phyloP scores from a whole-genome alignment of 2,888 invertebrate species.

The Agrochola circellaris region DNA sequence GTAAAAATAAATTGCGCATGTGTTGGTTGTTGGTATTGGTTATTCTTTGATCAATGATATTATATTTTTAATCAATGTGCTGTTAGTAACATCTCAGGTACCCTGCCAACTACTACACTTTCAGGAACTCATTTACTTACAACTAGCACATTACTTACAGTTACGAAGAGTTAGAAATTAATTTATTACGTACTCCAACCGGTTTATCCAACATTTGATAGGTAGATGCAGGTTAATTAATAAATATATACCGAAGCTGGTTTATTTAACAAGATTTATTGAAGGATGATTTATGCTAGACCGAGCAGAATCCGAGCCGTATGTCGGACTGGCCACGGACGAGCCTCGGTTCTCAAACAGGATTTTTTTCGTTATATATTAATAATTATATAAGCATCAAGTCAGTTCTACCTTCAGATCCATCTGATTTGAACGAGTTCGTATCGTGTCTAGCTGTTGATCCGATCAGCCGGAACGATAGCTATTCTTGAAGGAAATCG shows the following conservation, averaged over 20 bases:
- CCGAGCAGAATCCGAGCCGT: not conserved
- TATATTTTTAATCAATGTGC: not conserved
- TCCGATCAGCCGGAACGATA: not conserved
- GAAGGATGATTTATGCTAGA: not conserved
- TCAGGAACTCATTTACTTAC: slow-evolving; percentile 34
- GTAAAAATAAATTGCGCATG: not conserved
- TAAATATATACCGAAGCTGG: slow-evolving; percentile 20
- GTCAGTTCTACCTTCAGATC: not conserved
- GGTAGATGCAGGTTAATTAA: slow-evolving; percentile 45
- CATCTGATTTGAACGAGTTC: not conserved
- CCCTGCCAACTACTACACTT: not conserved
- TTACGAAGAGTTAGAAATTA: slow-evolving; percentile 39
- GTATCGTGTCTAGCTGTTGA: not conserved
- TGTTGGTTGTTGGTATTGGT: too few relatives aligned
- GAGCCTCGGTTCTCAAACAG: too few relatives aligned
- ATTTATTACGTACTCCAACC: slow-evolving; percentile 42
- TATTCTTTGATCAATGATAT: not conserved
- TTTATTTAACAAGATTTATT: slow-evolving; percentile 15
- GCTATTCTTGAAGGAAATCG: not conserved
- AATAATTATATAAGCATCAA: too few relatives aligned
- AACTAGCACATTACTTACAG: slow-evolving; percentile 33
- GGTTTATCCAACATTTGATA: slow-evolving; percentile 32
- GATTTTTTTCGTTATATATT: too few relatives aligned
- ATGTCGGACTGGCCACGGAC: not conserved
- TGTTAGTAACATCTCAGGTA: not conserved